Percentiles rank a stretch among this genome's conserved stretches.
Evolutionary conservation across 2,797 vertebrate species (phyloP).

Genomic region (Ammospiza maritima): DNA sequence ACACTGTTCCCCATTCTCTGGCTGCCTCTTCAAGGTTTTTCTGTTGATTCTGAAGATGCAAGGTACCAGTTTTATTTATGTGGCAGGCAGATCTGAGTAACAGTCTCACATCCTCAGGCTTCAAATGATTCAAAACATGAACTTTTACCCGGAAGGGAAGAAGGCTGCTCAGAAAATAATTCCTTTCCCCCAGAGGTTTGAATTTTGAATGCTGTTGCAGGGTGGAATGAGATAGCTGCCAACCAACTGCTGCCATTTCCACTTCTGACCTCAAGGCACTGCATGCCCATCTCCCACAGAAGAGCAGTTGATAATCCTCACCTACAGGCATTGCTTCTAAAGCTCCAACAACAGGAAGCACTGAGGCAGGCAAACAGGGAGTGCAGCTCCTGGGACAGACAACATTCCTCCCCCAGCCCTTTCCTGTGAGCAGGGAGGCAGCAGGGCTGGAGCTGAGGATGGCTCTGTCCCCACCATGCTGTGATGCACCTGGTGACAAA

Average conservation of each 20-base stretch:
- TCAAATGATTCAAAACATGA: neutral
- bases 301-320: neutral
- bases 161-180: neutral
- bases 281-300: neutral
- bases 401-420: neutral
- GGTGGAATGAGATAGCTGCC: neutral
- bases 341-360: neutral
- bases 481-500: neutral
- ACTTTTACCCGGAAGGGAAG: neutral
- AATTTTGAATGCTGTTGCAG: neutral
- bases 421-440: accelerated
- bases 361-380: neutral
- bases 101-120: neutral
- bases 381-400: accelerated
- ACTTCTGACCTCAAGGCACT: neutral
- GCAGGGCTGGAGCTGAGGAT: neutral
- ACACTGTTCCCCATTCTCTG: neutral
- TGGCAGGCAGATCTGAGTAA: neutral
- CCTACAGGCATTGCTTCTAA: neutral
- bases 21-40: neutral
- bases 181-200: neutral
- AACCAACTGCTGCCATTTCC: neutral
- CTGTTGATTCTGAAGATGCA: neutral
- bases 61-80: neutral
- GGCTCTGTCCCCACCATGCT: accelerated